Percentiles rank a stretch among this genome's conserved stretches.
phyloP scores from a whole-genome alignment of 2,888 invertebrate genomes.

The Yponomeuta sedellus region DNA sequence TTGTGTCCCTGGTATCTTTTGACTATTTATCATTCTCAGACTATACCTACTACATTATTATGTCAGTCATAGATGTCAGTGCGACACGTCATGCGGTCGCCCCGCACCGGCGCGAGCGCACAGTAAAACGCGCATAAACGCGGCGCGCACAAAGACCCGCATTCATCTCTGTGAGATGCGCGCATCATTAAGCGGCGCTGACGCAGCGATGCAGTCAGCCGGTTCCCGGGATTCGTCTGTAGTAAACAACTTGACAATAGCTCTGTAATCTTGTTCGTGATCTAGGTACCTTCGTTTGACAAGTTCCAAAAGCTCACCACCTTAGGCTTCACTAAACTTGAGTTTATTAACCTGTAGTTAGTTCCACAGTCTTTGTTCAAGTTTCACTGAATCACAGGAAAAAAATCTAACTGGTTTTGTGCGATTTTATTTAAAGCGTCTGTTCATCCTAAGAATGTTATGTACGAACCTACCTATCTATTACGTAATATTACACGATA shows the following conservation, averaged over 20 bases:
- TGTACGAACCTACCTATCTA: no score
- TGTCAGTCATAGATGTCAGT: conserved; percentile 17
- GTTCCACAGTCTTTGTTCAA: no score
- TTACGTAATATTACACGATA: no score
- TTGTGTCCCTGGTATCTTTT: no score
- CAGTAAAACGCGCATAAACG: conserved; percentile 42
- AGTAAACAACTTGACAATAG: neutral
- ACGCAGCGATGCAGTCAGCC: neutral
- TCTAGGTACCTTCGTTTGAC: no score
- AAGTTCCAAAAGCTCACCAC: no score
- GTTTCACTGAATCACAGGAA: no score
- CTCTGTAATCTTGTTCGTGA: neutral
- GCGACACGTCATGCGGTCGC: conserved; percentile 34
- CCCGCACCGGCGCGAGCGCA: conserved; percentile 22
- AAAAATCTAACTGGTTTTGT: no score
- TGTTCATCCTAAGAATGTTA: no score
- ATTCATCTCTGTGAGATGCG: conserved; percentile 37
- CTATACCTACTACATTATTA: neutral
- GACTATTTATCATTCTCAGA: neutral
- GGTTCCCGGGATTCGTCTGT: neutral
- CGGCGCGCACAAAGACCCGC: conserved; percentile 50
- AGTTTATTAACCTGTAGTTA: no score
- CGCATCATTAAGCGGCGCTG: conserved; percentile 12
- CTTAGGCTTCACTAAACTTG: no score
- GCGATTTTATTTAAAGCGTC: no score